Base-by-base conservation (phyloP, 2,113 vertebrate genomes). In the Sciurus niger region DNA sequence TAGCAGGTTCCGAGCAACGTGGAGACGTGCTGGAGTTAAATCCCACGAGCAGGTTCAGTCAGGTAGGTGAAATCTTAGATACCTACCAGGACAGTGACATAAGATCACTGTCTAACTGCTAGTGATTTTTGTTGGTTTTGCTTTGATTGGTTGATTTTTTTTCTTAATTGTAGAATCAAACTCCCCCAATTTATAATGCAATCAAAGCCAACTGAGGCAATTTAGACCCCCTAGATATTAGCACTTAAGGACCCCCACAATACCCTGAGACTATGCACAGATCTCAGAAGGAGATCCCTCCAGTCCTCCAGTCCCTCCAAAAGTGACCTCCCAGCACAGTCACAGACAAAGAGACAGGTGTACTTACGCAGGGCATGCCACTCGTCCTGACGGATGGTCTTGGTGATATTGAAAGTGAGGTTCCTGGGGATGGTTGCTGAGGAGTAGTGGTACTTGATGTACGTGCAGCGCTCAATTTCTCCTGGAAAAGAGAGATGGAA, bases 401-500 rank as follows among this genome's bases (percentile, higher is more conserved):
- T 99, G 72, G 99, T 99, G 98, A 99, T 99, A 98, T 99, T 99
- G 98, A 99, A 99, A 68, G 99, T 99, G 94, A 99, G 99, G 98
- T 99, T 99, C 98, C 99, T 99, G 98, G 99, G 99, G 98, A 99
- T 99, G 40, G 98, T 99, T 74, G 99, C 99, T 95, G 99, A 99
- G 97, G 99, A 99, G 98, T 99, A 99, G 99, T 99, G 99, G 97
- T 99, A 99, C 98, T 99, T 99, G 98, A 99, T 99, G 96, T 99
- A 99, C 0, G 99, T 99, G 98, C 99, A 99, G 97, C 99, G 98
- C 91, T 98, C 98, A 84, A 99, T 99, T 96, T 98, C 99, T 98
- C 99, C 99, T 99, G 95, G 65, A 51, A 98, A 96, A 97, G 95
- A 0, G 1, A 93, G 93, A 72, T 2, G 84, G 18, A 95, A 73